Evolutionary conservation across 92 coral and sea anemone species (phyloP).

Genomic region (Zoanthus gigantus): DNA sequence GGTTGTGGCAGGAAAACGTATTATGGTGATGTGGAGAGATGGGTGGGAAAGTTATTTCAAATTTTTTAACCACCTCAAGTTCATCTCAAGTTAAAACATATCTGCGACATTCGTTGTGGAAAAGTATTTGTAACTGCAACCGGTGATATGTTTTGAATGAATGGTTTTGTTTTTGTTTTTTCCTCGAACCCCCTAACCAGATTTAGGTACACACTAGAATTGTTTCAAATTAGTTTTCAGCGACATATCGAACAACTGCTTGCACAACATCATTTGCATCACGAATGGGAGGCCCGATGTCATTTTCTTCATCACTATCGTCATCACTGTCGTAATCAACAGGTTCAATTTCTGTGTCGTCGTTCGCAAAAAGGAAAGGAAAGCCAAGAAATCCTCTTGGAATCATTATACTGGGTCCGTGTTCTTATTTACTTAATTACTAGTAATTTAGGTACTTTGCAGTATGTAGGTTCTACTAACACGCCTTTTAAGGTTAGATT

Average conservation of each 20-base stretch:
- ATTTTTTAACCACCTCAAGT: not conserved
- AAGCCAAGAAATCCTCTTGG: too few species aligned
- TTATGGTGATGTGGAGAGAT: not conserved
- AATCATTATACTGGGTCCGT: too few species aligned
- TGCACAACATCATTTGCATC: constrained; percentile 39
- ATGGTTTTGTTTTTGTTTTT: constrained; percentile 28
- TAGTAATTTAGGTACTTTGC: too few species aligned
- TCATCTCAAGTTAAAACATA: too few species aligned
- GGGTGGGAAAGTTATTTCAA: constrained; percentile 18
- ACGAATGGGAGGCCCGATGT: constrained; percentile 9
- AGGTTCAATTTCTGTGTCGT: constrained; percentile 20
- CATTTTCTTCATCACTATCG: not conserved
- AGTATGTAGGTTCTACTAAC: too few species aligned
- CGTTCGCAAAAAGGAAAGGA: not conserved
- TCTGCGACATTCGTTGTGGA: too few species aligned
- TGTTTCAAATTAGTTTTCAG: constrained; percentile 44
- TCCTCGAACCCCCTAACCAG: constrained; percentile 22
- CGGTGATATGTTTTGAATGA: too few species aligned
- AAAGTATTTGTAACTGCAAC: too few species aligned
- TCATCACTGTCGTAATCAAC: not conserved
- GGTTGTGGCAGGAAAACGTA: too few species aligned
- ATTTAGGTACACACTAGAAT: constrained; percentile 41
- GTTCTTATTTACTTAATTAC: too few species aligned
- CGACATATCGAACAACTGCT: constrained; percentile 53
- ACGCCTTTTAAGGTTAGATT: too few species aligned